phyloP scores from a whole-genome alignment of 2,888 invertebrate species.

The Dynastes grantii region DNA sequence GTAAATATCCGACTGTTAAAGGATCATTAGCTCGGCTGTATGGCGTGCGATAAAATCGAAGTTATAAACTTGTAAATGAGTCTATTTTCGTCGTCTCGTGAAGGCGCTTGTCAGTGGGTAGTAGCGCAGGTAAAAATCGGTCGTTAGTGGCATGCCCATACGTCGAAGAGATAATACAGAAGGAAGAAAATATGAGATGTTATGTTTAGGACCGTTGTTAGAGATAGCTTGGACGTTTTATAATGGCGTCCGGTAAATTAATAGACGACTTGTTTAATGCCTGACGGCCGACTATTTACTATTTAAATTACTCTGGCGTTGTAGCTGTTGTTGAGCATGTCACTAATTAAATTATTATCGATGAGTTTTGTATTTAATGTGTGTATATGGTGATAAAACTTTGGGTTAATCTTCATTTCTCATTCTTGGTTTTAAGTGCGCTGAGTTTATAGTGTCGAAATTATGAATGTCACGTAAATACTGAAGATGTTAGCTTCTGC shows the following conservation, averaged over 20 bases:
- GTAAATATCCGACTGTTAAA: conserved; percentile 46
- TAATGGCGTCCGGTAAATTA: conserved; percentile 24
- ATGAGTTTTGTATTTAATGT: conserved; percentile 23
- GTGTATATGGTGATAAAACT: conserved; percentile 8
- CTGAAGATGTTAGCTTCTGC: no score
- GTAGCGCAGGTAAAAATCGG: conserved; percentile 39
- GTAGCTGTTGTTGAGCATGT: neutral
- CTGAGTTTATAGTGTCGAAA: no score
- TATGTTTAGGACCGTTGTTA: conserved; percentile 9
- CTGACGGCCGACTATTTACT: conserved; percentile 19
- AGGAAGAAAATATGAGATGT: neutral
- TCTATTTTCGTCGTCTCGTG: conserved; percentile 37
- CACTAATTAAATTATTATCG: conserved; percentile 43
- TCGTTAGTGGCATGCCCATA: conserved; percentile 18
- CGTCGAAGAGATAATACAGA: neutral
- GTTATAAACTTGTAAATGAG: conserved; percentile 47
- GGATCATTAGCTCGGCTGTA: conserved; percentile 38
- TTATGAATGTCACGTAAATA: no score
- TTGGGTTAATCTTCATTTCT: neutral
- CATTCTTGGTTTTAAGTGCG: neutral
- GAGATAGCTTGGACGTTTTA: neutral
- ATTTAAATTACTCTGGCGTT: conserved; percentile 15
- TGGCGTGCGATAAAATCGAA: conserved; percentile 41
- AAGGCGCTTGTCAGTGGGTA: conserved; percentile 36
- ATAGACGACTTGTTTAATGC: conserved; percentile 21